Evolutionary conservation across 1,140 invertebrate genomes (phyloP), one percentile per base, ranked within the genome.

Genomic region (Drosophila bocqueti): DNA sequence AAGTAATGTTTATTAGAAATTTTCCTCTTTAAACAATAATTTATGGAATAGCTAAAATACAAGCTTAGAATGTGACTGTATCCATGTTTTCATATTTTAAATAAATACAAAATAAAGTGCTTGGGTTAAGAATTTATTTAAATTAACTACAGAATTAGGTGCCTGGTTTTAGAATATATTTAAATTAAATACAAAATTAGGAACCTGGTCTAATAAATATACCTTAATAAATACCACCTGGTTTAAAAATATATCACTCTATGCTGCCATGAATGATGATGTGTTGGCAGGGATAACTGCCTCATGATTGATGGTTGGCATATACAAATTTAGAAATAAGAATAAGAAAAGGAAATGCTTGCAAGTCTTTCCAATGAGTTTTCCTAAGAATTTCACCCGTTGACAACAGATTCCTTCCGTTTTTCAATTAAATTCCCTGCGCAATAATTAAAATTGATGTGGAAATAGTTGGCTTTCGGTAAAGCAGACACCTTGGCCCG

Each of bases 401-500:
- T 34, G 26, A 60, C 54, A 64, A 42, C 38, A 42, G 24, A 54
- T 34, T 36, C 15, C 46, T 21, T 21, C 13, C 31, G 50, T 16
- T 29, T 29, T 7, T 16, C 65, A 72, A 49, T 59, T 72, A 49
- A 58, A 72, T 42, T 72, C 26, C 26, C 16, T 21, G 34, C 21
- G 8, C 24, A 43, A 18, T 72, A 73, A 73, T 72, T 73, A 68
- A 73, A 72, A 72, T 60, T 72, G 54, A 73, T 73, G 69, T 42
- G 67, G 24, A 50, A 60, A 60, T 72, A 58, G 54, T 69, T 26
- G 8, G 63, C 49, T 13, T 52, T 50, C 47, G 24, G 46, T 13
- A 24, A 24, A 10, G 46, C 31, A 34, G 8, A 24, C 45, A 24
- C 45, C 21, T 47, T 24, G 21, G 24, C 24, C 24, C 24, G 24